Evolutionary conservation across 2,888 invertebrate genomes (phyloP).

Genomic region (Xestia c-nigrum): DNA sequence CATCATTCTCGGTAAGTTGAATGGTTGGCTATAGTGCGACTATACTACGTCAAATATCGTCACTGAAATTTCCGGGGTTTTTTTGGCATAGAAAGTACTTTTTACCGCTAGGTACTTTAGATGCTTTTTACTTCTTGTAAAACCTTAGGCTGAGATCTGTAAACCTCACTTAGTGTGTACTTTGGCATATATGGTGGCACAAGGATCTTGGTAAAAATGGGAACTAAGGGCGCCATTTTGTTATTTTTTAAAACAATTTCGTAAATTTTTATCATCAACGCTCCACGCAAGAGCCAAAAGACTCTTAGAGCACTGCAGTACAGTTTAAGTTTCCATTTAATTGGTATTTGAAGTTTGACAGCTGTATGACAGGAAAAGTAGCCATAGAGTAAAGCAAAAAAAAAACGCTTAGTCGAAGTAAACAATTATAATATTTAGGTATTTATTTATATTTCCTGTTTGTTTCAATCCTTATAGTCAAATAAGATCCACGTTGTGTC

Average conservation of each 20-base stretch:
- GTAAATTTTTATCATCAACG: background rate
- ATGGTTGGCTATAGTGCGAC: background rate
- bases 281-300: background rate
- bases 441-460: too few species aligned
- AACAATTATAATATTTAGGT: too few species aligned
- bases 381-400: background rate
- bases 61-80: slow-evolving; percentile 1
- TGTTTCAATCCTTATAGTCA: too few species aligned
- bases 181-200: background rate
- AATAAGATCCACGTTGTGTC: too few species aligned
- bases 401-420: background rate
- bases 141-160: background rate
- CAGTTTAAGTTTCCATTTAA: background rate
- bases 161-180: background rate
- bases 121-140: background rate
- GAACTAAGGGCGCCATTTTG: background rate
- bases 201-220: background rate
- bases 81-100: background rate
- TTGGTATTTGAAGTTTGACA: background rate
- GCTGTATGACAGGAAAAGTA: too few species aligned
- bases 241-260: background rate
- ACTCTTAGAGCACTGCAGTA: background rate
- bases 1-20: slow-evolving; percentile 11
- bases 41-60: background rate
- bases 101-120: background rate